These are phyloP conservation scores for Campylorhamphus procurvoides DNA, from an alignment of 2,113 vertebrate species.

Conservation along the genomic window DNA sequence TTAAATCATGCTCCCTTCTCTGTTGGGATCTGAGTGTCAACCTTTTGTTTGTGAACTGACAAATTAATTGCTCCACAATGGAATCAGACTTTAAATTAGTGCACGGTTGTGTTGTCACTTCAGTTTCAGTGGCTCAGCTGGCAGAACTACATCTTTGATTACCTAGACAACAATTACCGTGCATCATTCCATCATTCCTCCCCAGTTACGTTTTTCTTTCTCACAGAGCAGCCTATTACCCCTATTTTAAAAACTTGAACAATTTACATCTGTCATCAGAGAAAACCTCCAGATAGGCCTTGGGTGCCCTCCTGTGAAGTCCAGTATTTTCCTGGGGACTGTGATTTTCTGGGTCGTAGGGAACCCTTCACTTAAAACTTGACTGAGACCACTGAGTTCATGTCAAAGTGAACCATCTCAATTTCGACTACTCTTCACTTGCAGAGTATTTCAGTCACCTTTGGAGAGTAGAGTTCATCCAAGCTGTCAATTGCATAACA, in stretches of 20 bases:
- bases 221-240: background rate
- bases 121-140: background rate
- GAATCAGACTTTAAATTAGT: conserved; percentile 24
- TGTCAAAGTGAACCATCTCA: background rate
- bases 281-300: background rate
- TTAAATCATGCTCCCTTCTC: background rate
- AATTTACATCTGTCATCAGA: background rate
- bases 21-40: background rate
- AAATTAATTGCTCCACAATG: conserved; percentile 36
- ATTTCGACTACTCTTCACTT: background rate
- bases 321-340: background rate
- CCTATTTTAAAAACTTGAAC: background rate
- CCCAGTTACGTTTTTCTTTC: background rate
- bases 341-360: background rate
- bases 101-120: background rate
- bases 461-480: background rate
- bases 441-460: background rate
- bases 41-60: conserved; percentile 20
- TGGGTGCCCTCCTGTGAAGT: background rate
- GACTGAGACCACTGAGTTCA: background rate
- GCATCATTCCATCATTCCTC: background rate
- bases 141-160: background rate
- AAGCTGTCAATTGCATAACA: background rate
- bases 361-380: background rate
- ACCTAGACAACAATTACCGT: background rate